Conservation (phyloP, 2,113 vertebrate genomes). For the Sturnira hondurensis region DNA sequence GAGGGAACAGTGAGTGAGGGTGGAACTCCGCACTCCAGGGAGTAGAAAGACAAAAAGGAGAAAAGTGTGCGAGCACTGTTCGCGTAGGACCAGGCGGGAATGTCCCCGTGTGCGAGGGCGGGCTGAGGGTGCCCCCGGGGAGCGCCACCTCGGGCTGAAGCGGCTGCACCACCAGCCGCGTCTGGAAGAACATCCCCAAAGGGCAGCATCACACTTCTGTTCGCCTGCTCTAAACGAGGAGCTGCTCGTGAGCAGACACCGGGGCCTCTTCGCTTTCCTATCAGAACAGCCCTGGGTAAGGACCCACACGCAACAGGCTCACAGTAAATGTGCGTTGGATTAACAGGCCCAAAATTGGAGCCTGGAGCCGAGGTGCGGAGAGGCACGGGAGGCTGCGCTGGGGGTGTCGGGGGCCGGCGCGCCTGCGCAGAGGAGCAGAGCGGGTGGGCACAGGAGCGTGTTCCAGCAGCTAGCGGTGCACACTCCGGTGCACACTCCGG, state of each 20-base stretch:
- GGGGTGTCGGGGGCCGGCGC: too few species aligned
- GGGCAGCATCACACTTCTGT: background rate
- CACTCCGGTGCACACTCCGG: too few species aligned
- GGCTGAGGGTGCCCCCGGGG: background rate
- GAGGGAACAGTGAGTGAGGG: background rate
- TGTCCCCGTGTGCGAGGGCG: background rate
- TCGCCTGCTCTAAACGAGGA: background rate
- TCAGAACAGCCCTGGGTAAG: background rate
- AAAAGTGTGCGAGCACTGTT: background rate
- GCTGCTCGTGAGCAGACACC: background rate
- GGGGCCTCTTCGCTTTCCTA: too few species aligned
- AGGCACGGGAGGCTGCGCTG: too few species aligned
- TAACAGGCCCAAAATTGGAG: background rate
- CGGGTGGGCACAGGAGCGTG: too few species aligned
- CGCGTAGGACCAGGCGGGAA: background rate
- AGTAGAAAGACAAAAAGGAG: background rate
- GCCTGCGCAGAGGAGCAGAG: too few species aligned
- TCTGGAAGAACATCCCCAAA: background rate
- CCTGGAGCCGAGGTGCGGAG: background rate
- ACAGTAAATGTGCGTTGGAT: background rate
- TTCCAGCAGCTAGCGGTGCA: accelerated
- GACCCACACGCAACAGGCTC: background rate
- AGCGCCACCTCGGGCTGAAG: background rate
- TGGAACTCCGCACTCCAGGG: background rate
- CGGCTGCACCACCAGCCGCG: background rate